Base-by-base conservation (phyloP, 1,140 invertebrate species). In the Musca domestica region DNA sequence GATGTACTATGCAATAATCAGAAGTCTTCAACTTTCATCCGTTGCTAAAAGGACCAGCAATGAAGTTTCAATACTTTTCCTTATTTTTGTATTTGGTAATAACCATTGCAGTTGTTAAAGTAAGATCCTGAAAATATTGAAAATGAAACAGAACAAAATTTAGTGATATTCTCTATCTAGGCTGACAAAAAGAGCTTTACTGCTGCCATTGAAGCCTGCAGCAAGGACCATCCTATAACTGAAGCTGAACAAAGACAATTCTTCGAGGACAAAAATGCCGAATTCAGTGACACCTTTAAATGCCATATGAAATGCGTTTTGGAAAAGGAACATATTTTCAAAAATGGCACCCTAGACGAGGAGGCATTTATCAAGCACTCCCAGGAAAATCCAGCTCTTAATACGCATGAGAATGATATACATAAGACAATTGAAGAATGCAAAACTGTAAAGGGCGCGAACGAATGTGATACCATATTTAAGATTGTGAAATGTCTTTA, bases 381-480 rank as follows among this genome's bases (percentile, higher is more conserved):
- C 4, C 72, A 69, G 56, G 68, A 74, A 41, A 70, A 74, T 66
- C 75, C 77, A 0, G 73, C 76, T 51, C 64, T 76, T 47, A 71
- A 72, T 51, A 75, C 73, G 51, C 71, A 72, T 47, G 67, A 77
- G 68, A 71, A 69, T 0, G 72, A 76, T 54, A 75, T 78, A 19
- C 47, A 70, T 1, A 72, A 77, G 17, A 72, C 71, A 0, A 68
- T 79, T 20, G 71, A 71, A 61, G 65, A 77, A 20, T 79, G 77
- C 69, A 78, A 77, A 72, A 65, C 70, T 41, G 73, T 73, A 0
- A 79, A 73, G 54, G 77, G 77, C n/a, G 66, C 70, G 47, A 74
- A 77, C 14, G 77, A 79, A 51, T 79, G 77, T 22, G 77, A 79
- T 67, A 79, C 77, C 0, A 75, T 75, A 20, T 79, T 76, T 47